Base-by-base conservation (phyloP, 2,888 invertebrate genomes). In the Drosophila incognita region DNA sequence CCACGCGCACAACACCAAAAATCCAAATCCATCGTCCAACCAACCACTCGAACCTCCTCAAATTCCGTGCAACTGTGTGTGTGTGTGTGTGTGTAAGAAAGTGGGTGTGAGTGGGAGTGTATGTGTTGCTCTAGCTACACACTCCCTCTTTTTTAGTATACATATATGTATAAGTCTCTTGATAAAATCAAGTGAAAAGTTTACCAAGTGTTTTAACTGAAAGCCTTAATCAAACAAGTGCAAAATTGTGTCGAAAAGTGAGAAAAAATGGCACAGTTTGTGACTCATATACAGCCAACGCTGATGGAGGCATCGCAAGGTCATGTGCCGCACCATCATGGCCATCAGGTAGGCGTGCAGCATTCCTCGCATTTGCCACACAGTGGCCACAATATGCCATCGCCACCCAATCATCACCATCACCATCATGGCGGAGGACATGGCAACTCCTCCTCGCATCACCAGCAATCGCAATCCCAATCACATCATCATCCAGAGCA, bases 201-300 rank as follows among this genome's bases (percentile, higher is more conserved):
- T 69, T 69, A 60, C 68, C 36, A 82, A 76, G 69, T 69, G 66
- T 42, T 84, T 74, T 24, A 76, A 61, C 63, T 57, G 15, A 69
- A 81, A 38, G 68, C 29, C 38, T 24, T 69, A 74, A 78, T 61
- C 42, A 79, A 64, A 72, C 58, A 75, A 71, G 64, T 69, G 68
- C 27, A 61, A 40, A 57, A 21, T n/a, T 51, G 46, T 54, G 40
- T 58, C 64, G 53, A 68, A 38, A 13, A 74, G 63, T 58, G 46
- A 7, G 13, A 2, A 52, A 46, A 67, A 70, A 95, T 95, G 95
- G 94, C 95, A 79, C 94, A 95, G 91, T 95, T 95, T 89, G 94
- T 94, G 70, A 94, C 94, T 56, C 94, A 94, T 83, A 94, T 95
- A 81, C 94, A 94, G 90, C 94, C 94, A 42, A 94, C 94, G 33